phyloP scores from a whole-genome alignment of 2,797 vertebrate genomes.

The Acanthiza pusilla region DNA sequence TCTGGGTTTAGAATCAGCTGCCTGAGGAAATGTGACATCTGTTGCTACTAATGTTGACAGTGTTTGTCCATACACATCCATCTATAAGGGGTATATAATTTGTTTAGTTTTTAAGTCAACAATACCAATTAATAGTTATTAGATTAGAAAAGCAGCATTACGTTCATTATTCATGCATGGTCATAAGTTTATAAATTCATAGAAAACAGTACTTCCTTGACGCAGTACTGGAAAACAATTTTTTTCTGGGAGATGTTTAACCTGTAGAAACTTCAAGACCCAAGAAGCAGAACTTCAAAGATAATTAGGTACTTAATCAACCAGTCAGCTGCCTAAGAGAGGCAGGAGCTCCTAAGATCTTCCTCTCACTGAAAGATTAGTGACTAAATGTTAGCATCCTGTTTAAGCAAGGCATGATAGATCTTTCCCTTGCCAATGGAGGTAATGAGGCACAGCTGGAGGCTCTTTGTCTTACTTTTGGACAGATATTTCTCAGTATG shows the following conservation, averaged over 20 bases:
- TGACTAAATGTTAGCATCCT: neutral
- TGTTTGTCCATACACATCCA: neutral
- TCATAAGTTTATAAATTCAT: neutral
- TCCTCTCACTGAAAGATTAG: neutral
- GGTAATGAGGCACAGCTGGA: neutral
- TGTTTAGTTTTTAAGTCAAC: neutral
- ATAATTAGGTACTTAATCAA: constrained; percentile 1
- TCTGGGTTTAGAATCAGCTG: neutral
- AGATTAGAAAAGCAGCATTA: neutral
- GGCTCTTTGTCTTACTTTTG: neutral
- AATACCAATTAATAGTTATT: neutral
- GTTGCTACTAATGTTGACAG: neutral
- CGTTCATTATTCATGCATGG: neutral
- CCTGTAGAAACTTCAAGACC: neutral
- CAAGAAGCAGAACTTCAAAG: neutral
- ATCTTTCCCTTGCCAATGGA: neutral
- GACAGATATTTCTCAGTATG: neutral
- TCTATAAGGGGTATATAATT: neutral
- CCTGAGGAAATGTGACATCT: neutral
- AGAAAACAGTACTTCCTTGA: neutral
- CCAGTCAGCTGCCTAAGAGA: neutral
- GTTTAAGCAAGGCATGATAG: neutral
- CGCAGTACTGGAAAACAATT: neutral
- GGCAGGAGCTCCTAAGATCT: neutral
- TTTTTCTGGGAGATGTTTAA: neutral